Base-by-base conservation (phyloP, 2,888 invertebrate species). In the Amiota mariae region DNA sequence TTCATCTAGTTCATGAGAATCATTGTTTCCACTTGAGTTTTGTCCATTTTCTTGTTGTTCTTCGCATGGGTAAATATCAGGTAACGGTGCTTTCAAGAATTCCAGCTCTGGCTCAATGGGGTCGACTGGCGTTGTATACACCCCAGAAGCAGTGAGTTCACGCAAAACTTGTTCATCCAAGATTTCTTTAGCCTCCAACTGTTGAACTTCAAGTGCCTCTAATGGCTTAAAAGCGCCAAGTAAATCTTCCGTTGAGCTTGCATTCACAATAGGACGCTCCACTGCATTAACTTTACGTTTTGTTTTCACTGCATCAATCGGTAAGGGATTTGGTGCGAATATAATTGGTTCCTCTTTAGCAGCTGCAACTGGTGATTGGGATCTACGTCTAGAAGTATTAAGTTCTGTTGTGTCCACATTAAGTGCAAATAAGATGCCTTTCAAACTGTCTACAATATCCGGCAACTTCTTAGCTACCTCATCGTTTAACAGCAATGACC, bases 341-440 rank as follows among this genome's bases (percentile, higher is more conserved):
- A 96, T 95, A 59, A 96, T 92, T 71, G 94, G 95, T 87, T 95
- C 93, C 70, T 82, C 83, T 63, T 81, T 87, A 0, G 73, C 72
- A 9, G 73, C 67, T 20, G 48, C 54, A 6, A 56, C 20, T 18
- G 46, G 15, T 11, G 73, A 0, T 90, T 91, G 76, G 76, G 83
- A 67, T 68, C 15, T 15, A 1, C 85, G 76, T 24, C 64, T 72
- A 0, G 87, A 89, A 82, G 92, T 91, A 90, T 95, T 95, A 73
- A 97, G 91, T 87, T 96, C 95, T 47, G 94, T 92, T 89, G 95
- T 95, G 91, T 98, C 97, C 76, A 98, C 95, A 85, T 94, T 95
- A 87, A 98, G 93, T 24, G 98, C 98, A 91, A 98, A 98, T 79
- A 98, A 91, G 86, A 98, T 95, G 71, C 96, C 94, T 79, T 94